phyloP scores from a whole-genome alignment of 2,797 vertebrate species.

The Caiman crocodilus region DNA sequence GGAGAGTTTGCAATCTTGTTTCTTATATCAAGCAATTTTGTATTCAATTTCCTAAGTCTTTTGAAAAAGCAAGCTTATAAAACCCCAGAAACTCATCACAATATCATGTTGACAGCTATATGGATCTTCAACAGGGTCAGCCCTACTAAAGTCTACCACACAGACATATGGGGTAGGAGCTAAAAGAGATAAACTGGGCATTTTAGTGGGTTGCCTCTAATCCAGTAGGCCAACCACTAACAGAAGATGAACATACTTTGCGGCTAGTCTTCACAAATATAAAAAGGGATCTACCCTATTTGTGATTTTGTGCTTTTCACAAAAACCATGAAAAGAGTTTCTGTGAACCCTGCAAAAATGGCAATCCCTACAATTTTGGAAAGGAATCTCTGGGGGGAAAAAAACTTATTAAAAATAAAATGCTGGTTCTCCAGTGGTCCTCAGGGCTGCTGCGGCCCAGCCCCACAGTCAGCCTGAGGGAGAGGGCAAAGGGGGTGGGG shows the following conservation, averaged over 20 bases:
- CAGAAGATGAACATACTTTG: neutral
- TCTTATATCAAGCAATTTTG: fast-evolving
- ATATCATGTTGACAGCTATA: neutral
- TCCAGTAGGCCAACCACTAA: neutral
- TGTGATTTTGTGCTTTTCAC: too few relatives aligned
- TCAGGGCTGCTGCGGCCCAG: too few relatives aligned
- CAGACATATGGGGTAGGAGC: neutral
- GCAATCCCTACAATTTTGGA: too few relatives aligned
- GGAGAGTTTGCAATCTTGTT: fast-evolving
- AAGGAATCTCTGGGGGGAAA: too few relatives aligned
- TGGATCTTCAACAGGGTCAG: neutral
- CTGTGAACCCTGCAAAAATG: too few relatives aligned
- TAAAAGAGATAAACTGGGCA: neutral
- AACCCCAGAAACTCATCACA: neutral
- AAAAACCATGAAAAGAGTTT: too few relatives aligned
- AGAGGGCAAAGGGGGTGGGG: too few relatives aligned
- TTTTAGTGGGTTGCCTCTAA: neutral
- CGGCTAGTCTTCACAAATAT: neutral
- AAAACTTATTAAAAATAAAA: too few relatives aligned
- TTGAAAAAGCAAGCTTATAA: neutral
- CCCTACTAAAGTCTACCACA: neutral
- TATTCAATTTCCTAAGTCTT: neutral
- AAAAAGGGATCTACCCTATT: too few relatives aligned
- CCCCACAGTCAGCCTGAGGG: too few relatives aligned
- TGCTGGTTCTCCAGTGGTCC: too few relatives aligned